Conservation (phyloP, 2,888 invertebrate species). For the Perithous albicinctus region DNA sequence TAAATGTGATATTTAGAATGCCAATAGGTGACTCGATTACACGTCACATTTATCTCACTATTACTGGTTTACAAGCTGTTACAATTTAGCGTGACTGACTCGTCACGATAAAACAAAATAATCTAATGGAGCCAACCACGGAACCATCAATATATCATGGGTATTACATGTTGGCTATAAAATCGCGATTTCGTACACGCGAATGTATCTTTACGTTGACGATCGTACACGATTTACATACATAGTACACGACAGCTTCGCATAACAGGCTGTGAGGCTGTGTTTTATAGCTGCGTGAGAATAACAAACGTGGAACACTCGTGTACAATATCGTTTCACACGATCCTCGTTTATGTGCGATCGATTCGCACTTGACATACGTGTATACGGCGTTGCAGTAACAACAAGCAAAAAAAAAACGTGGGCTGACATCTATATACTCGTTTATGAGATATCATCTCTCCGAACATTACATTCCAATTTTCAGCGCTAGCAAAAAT, state of each 20-base stretch:
- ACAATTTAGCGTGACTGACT: conserved; percentile 14
- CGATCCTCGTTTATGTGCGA: conserved; percentile 23
- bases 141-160: conserved; percentile 13
- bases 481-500: too few relatives aligned
- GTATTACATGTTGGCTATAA: conserved; percentile 14
- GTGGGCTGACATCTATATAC: neutral
- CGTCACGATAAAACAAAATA: conserved; percentile 8
- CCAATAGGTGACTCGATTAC: neutral
- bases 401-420: neutral
- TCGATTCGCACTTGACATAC: conserved; percentile 16
- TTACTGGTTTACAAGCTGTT: conserved; percentile 2
- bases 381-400: neutral
- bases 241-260: conserved; percentile 20
- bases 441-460: neutral
- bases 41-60: neutral
- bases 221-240: conserved; percentile 27
- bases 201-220: conserved; percentile 27
- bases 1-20: neutral
- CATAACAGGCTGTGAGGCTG: conserved; percentile 4
- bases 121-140: neutral
- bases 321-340: conserved; percentile 30
- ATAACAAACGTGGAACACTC: neutral
- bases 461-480: neutral
- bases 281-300: conserved; percentile 36
- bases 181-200: conserved; percentile 26